Evolutionary conservation across 2,113 vertebrate species (phyloP), one percentile per base, ranked within the genome.

Genomic region (Campylorhamphus procurvoides): DNA sequence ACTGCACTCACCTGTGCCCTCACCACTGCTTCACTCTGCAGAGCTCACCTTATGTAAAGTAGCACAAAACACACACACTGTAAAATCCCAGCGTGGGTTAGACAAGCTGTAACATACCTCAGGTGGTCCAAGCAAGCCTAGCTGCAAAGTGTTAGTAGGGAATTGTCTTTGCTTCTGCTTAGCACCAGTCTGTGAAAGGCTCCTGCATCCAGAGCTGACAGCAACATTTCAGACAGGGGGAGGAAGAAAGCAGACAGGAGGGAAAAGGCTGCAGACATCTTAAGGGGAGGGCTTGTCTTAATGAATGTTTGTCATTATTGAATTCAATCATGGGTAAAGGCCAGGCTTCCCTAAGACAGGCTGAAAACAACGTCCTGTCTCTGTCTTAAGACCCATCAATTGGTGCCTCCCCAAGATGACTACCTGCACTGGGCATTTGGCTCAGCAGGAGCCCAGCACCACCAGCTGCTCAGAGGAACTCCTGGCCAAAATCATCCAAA

Each of bases 401-500:
- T 6, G 68, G 31, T 37, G 31, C 59, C 62, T 58, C 49, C 50
- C 53, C 53, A 27, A 72, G 53, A 58, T 10, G 49, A 16, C n/a
- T 29, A 2, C 64, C 80, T 77, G 55, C 59, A 33, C 13, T 15
- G n/a, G 40, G 31, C 29, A 18, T 9, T 33, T 31, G 77, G 77
- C 76, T 42, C 4, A 0, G 25, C 0, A 0, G 23, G 42, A 53
- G 47, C 74, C 89, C 80, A 50, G 87, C 60, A 33, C 19, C 3
- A 0, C 33, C 0, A 0, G 17, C 24, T 39, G 29, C 66, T 50
- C 20, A 3, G 1, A 42, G 80, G 16, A 84, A 84, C 2, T 2
- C 77, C 59, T 35, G 25, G 19, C 28, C 78, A 12, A 44, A 62
- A 47, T 1, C 19, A 3, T 10, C 62, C 14, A 0, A 46, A 17